Conservation (phyloP, 2,888 invertebrate genomes). For the Pimpla rufipes region DNA sequence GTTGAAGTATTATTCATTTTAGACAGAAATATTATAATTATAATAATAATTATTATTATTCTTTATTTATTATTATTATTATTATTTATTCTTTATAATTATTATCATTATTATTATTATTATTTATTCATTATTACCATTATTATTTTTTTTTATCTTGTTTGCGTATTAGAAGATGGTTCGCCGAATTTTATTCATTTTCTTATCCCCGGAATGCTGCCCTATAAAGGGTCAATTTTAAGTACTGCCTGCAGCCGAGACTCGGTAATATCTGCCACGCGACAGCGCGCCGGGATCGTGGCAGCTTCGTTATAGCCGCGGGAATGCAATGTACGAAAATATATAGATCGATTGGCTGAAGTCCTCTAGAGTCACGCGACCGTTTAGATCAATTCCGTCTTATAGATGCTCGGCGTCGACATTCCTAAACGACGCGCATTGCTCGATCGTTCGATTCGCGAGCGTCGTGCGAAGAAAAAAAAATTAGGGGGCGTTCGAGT, state of each 20-base stretch:
- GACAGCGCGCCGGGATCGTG: neutral
- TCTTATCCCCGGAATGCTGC: neutral
- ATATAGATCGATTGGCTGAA: conserved; percentile 47
- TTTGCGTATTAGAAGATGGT: neutral
- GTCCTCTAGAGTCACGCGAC: conserved; percentile 53
- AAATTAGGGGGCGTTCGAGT: neutral
- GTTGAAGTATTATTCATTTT: neutral
- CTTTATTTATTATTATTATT: no score
- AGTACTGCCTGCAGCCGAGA: neutral
- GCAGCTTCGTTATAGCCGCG: neutral
- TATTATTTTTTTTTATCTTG: neutral
- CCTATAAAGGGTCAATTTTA: neutral
- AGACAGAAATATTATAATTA: no score
- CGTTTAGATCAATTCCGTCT: conserved; percentile 48
- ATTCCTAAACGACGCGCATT: conserved; percentile 22
- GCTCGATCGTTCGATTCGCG: conserved; percentile 38
- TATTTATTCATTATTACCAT: no score
- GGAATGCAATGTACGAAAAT: conserved; percentile 5
- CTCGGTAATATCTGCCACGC: neutral
- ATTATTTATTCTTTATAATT: no score
- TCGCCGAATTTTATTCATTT: neutral
- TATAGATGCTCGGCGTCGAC: neutral
- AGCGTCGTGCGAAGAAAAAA: neutral
- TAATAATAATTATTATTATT: no score
- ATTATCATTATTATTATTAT: no score